Conservation (phyloP, 2,113 vertebrate genomes). For the Phylloscopus trochilus region DNA sequence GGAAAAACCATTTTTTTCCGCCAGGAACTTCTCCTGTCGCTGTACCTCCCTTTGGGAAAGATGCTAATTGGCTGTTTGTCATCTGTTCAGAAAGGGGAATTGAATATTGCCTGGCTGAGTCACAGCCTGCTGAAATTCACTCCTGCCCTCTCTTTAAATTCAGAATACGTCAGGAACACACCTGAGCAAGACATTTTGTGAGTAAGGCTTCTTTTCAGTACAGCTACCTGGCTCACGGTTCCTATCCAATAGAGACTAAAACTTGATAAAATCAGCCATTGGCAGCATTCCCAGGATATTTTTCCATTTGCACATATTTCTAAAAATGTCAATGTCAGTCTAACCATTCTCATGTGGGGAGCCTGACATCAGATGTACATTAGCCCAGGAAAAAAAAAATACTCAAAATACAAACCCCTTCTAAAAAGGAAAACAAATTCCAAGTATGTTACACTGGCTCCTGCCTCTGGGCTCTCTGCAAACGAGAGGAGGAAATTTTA, state of each 20-base stretch:
- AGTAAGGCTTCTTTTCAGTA: background rate
- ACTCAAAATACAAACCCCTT: conserved; percentile 1
- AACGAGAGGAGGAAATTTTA: background rate
- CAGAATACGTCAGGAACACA: background rate
- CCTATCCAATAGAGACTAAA: background rate
- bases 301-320: conserved; percentile 47
- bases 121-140: background rate
- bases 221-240: background rate
- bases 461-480: background rate
- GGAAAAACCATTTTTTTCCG: background rate
- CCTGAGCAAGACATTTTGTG: background rate
- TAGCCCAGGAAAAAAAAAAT: background rate
- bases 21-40: background rate
- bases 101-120: background rate
- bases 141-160: background rate
- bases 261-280: background rate
- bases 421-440: conserved; percentile 58
- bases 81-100: background rate
- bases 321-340: conserved; percentile 45
- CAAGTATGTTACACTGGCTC: background rate
- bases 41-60: background rate
- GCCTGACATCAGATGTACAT: conserved; percentile 33
- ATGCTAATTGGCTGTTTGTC: background rate
- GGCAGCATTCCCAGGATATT: conserved; percentile 54
- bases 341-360: conserved; percentile 33